phyloP scores from a whole-genome alignment of 2,888 invertebrate genomes.

The Zhuqinia jingwanae region DNA sequence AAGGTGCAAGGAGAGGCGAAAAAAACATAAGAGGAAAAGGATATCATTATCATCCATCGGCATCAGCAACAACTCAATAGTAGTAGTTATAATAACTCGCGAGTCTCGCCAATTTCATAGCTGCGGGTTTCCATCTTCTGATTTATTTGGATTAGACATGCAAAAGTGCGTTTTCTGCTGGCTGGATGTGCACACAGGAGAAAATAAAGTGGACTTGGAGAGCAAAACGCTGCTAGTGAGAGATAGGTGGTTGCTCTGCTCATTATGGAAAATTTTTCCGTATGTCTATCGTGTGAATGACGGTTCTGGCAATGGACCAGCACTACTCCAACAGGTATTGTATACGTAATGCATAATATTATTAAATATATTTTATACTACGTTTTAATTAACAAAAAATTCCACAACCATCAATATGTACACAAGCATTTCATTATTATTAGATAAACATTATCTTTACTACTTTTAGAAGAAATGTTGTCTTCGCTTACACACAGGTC shows the following conservation, averaged over 20 bases:
- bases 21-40: neutral
- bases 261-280: constrained; percentile 81
- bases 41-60: neutral
- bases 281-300: constrained; percentile 89
- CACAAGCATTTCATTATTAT: too few species aligned
- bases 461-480: too few species aligned
- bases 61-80: too few species aligned
- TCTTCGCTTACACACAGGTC: too few species aligned
- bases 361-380: neutral
- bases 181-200: constrained; percentile 72
- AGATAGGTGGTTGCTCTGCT: constrained; percentile 69
- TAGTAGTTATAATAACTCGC: neutral
- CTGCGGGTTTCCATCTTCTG: neutral
- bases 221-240: constrained; percentile 70
- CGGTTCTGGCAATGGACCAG: constrained; percentile 86
- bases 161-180: constrained; percentile 75
- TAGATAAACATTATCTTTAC: too few species aligned
- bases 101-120: constrained; percentile 1
- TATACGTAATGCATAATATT: neutral
- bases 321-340: constrained; percentile 87
- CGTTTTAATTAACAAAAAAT: neutral
- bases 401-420: too few species aligned
- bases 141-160: constrained; percentile 73
- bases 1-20: neutral
- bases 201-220: constrained; percentile 71